Evolutionary conservation across 2,113 vertebrate genomes (phyloP), one percentile per base, ranked within the genome.

Genomic region (Porphyrio hochstetteri): DNA sequence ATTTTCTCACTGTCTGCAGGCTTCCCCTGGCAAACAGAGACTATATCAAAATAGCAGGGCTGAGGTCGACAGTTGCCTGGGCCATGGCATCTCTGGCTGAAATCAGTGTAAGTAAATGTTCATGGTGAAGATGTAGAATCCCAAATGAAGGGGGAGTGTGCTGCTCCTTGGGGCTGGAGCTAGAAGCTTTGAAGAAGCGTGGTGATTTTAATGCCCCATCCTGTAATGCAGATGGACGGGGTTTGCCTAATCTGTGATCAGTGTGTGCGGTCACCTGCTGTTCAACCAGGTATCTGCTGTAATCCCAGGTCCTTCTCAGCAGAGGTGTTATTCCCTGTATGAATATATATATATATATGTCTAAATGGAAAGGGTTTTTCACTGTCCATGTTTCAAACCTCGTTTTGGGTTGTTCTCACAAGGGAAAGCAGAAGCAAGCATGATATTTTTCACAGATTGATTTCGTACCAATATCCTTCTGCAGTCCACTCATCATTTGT

Each of bases 1-100:
- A 3, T 31, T 52, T 31, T 38, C 35, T 10, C 75, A 17, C 29
- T 86, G 33, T 95, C 44, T 85, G 16, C 92, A 99, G 99, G 89
- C 96, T 98, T 71, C 98, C 99, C 2, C 56, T 99, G 92, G 98
- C 99, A 86, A 98, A 97, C 95, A 98, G 99, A 77, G 93, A 96
- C 61, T 99, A 99, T 70, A 98, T 99, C 75, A 98, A 93, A 97
- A 98, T 84, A 31, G 98, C 98, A 19, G 99, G 99, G 9, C 97
- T 99, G 69, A 97, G 99, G 59, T 98, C 99, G 13, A 99, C 99
- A 15, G 61, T 99, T 4, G 99, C 99, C 0, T 99, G 99, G 99
- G 98, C 98, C 15, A 98, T 99, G 98, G 97, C 98, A 5, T 99
- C 98, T 52, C 91, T 99, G 56, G 99, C 98, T 87, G 98, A 98